Evolutionary conservation across 1,140 invertebrate genomes (phyloP).

Genomic region (Nixonia krombeini): DNA sequence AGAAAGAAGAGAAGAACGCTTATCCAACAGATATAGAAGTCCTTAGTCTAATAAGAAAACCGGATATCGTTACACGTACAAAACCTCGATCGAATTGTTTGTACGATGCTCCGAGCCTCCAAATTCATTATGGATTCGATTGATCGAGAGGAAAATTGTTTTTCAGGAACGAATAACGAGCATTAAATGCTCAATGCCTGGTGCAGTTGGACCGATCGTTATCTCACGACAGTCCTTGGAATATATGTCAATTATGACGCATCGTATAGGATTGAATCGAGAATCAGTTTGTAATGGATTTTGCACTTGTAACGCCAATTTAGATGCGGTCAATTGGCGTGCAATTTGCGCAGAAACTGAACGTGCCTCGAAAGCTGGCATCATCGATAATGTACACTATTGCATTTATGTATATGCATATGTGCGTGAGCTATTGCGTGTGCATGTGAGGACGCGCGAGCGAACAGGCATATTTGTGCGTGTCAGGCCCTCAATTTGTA

Average conservation of each 20-base stretch:
- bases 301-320: conserved; percentile 20
- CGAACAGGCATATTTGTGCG: no score
- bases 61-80: no score
- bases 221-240: background rate
- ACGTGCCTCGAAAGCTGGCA: conserved; percentile 6
- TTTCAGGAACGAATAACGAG: background rate
- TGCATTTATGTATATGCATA: conserved; percentile 5
- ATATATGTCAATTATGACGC: conserved; percentile 14
- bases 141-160: no score
- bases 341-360: conserved; percentile 22
- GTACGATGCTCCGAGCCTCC: no score
- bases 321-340: conserved; percentile 31
- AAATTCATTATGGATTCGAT: background rate
- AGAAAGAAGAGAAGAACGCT: background rate
- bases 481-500: no score
- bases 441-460: no score
- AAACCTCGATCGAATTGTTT: no score
- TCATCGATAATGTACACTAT: conserved; percentile 10
- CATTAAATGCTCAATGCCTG: no score
- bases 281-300: conserved; percentile 17
- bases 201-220: background rate
- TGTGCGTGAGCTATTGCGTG: no score
- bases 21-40: no score
- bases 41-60: no score
- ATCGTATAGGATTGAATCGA: conserved; percentile 2